Conservation (phyloP, 2,113 vertebrate genomes). For the Vombatus ursinus region DNA sequence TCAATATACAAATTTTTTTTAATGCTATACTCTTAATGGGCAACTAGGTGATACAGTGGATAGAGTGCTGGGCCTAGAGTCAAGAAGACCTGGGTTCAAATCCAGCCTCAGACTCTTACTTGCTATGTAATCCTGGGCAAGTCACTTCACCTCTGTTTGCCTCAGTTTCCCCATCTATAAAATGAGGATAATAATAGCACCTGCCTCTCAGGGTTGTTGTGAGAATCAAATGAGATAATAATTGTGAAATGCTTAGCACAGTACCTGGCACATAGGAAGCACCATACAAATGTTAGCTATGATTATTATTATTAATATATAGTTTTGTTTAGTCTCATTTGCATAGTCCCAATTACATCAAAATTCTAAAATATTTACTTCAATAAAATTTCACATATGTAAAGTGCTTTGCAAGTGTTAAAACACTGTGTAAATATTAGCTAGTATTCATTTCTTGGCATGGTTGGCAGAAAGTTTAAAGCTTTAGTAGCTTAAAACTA, state of each 20-base stretch:
- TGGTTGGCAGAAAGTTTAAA: neutral
- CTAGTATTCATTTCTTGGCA: neutral
- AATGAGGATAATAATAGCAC: neutral
- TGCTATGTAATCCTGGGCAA: neutral
- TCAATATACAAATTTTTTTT: constrained; percentile 29
- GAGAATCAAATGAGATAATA: neutral
- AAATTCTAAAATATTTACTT: constrained; percentile 36
- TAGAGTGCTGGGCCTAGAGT: neutral
- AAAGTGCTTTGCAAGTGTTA: neutral
- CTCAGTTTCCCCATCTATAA: neutral
- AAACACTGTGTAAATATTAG: neutral
- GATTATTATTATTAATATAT: neutral
- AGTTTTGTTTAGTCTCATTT: neutral
- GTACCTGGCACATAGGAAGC: neutral
- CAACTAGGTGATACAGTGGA: neutral
- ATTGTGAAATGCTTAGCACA: neutral
- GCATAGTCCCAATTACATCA: neutral
- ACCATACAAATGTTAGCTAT: neutral
- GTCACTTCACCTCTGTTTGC: neutral
- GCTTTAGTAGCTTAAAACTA: neutral
- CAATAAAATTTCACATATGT: neutral
- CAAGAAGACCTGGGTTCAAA: neutral
- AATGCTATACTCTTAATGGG: neutral
- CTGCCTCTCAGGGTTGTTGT: neutral
- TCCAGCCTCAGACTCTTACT: neutral